Conservation (phyloP, 2,797 vertebrate genomes). For the Glyptemys insculpta region DNA sequence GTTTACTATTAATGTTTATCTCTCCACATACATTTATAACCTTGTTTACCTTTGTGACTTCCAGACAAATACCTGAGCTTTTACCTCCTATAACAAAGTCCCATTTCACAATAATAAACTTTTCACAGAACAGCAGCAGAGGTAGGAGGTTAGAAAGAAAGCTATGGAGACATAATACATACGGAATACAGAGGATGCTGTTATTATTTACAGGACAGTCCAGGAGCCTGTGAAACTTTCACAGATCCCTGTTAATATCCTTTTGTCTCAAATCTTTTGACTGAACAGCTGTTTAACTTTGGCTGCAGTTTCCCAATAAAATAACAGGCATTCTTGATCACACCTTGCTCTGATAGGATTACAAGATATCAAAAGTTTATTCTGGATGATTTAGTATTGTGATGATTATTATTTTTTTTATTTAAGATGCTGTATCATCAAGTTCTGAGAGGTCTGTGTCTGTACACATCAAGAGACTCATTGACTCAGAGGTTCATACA, state of each 20-base stretch:
- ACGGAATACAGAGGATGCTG: background rate
- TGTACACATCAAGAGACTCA: constrained; percentile 59
- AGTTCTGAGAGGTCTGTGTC: constrained; percentile 66
- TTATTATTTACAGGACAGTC: background rate
- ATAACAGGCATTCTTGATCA: background rate
- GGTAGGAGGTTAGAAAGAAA: background rate
- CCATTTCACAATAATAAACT: background rate
- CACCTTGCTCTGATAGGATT: constrained; percentile 37
- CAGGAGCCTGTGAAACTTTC: background rate
- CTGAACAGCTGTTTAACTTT: background rate
- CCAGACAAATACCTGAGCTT: background rate
- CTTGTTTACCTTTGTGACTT: background rate
- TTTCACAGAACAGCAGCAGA: background rate
- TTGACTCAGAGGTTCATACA: constrained; percentile 51
- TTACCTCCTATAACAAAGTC: background rate
- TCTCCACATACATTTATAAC: background rate
- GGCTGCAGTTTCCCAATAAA: background rate
- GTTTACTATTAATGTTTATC: background rate
- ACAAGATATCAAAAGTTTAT: constrained; percentile 20
- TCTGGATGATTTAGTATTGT: constrained; percentile 26
- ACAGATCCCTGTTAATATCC: background rate
- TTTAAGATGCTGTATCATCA: constrained; percentile 74
- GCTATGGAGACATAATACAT: background rate
- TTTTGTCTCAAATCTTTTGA: background rate
- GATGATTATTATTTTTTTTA: constrained; percentile 29